phyloP scores from a whole-genome alignment of 2,888 invertebrate genomes.

The Leptodirus hochenwartii region DNA sequence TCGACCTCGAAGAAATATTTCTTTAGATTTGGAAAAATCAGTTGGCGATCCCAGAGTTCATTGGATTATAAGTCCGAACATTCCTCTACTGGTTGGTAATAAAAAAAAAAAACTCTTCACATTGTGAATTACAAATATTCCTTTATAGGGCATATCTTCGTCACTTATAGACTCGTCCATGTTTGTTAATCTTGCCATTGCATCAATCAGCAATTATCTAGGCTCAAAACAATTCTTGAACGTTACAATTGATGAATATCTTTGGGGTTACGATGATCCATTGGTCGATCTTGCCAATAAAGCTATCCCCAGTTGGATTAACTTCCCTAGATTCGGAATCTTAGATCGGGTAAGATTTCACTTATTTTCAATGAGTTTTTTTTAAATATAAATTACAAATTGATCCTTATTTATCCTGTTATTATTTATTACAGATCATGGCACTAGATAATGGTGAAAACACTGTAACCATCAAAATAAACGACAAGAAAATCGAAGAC shows the following conservation, averaged over 20 bases:
- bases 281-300: slow-evolving; percentile 49
- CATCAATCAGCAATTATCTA: slow-evolving; percentile 35
- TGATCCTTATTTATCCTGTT: slow-evolving; percentile 5
- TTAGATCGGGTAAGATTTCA: slow-evolving; percentile 54
- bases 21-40: slow-evolving; percentile 45
- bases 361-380: not conserved
- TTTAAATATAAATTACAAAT: not conserved
- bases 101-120: not conserved
- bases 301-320: slow-evolving; percentile 56
- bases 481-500: slow-evolving; percentile 15
- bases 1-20: slow-evolving; percentile 36
- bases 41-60: slow-evolving; percentile 41
- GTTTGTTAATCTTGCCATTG: slow-evolving; percentile 39
- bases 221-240: slow-evolving; percentile 43
- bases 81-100: slow-evolving; percentile 48
- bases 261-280: slow-evolving; percentile 71
- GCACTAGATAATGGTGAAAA: slow-evolving; percentile 41
- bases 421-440: slow-evolving; percentile 29
- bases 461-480: slow-evolving; percentile 29
- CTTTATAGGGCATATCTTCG: slow-evolving; percentile 36
- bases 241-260: slow-evolving; percentile 45
- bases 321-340: slow-evolving; percentile 64
- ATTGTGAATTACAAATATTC: slow-evolving; percentile 5
- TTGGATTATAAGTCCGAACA: slow-evolving; percentile 44
- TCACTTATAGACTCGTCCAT: slow-evolving; percentile 32